phyloP scores from a whole-genome alignment of 37 sponge, comb jelly and placozoan species.

The Agelas oroides region DNA sequence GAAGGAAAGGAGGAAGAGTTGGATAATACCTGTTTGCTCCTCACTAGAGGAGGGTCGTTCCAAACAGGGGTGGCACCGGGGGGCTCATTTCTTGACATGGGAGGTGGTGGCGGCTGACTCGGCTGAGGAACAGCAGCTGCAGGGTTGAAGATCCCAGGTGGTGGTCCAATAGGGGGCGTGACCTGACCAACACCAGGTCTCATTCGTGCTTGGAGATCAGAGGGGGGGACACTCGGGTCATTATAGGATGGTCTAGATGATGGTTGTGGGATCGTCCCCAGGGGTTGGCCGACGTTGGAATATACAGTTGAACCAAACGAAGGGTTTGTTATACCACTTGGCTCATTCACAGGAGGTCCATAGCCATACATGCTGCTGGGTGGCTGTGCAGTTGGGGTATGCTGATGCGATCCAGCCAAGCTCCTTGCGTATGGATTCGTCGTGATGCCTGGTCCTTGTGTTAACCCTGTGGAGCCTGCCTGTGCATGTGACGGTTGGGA shows the following conservation, averaged over 20 bases:
- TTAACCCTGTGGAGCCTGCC: neutral
- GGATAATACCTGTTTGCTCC: constrained; percentile 25
- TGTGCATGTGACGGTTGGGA: neutral
- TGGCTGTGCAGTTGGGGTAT: neutral
- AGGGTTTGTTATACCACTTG: too few relatives aligned
- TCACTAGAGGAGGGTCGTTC: constrained; percentile 89
- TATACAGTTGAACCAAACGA: too few relatives aligned
- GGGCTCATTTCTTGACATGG: neutral
- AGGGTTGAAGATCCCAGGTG: constrained; percentile 7
- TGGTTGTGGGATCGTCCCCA: too few relatives aligned
- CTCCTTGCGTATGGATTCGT: neutral
- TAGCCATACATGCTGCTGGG: neutral
- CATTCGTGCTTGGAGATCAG: neutral
- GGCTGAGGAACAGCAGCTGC: neutral
- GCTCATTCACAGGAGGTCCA: too few relatives aligned
- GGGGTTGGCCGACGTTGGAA: too few relatives aligned
- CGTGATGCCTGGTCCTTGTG: neutral
- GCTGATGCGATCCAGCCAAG: neutral
- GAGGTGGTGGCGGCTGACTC: constrained; percentile 5
- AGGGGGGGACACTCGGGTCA: too few relatives aligned
- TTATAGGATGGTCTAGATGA: too few relatives aligned
- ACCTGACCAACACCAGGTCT: neutral
- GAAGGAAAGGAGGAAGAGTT: neutral
- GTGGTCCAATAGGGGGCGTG: constrained; percentile 12
- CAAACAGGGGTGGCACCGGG: constrained; percentile 35